These are phyloP conservation scores for Ceyx melanurus DNA, from an alignment of 2,113 vertebrate genomes.

Conservation along the genomic window DNA sequence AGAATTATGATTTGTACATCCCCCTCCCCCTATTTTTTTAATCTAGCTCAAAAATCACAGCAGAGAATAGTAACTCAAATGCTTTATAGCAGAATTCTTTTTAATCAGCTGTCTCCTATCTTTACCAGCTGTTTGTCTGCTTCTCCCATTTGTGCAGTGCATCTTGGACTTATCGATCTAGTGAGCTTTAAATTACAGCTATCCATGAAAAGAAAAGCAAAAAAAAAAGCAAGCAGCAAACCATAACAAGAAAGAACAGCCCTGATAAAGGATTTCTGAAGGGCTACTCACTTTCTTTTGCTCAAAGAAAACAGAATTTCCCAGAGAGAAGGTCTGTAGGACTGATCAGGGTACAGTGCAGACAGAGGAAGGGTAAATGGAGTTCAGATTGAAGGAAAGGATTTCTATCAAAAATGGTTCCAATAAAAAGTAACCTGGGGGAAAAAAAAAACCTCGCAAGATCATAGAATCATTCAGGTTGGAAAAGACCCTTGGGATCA, in stretches of 20 bases:
- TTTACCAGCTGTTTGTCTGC: slow-evolving; percentile 33
- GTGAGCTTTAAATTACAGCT: slow-evolving; percentile 54
- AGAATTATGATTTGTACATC: not conserved
- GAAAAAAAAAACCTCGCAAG: not conserved
- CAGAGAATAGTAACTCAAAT: not conserved
- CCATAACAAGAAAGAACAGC: not conserved
- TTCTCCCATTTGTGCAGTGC: slow-evolving; percentile 1
- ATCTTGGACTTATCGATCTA: slow-evolving; percentile 19
- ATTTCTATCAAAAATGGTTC: not conserved
- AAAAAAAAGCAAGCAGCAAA: not conserved
- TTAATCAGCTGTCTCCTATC: slow-evolving; percentile 25
- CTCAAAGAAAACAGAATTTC: slow-evolving; percentile 4
- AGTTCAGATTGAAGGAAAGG: not conserved
- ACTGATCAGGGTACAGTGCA: not conserved
- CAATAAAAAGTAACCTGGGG: not conserved
- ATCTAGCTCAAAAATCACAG: not conserved
- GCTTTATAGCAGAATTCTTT: slow-evolving; percentile 26
- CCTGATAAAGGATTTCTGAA: slow-evolving; percentile 20
- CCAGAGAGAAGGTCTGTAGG: not conserved
- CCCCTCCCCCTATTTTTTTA: not conserved
- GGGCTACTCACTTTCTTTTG: not conserved
- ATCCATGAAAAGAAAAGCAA: not conserved
- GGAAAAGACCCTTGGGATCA: too few relatives aligned
- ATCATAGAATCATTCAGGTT: too few relatives aligned
- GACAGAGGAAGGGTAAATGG: not conserved